Evolutionary conservation across 2,113 vertebrate species (phyloP).

Genomic region (Scytalopus superciliaris): DNA sequence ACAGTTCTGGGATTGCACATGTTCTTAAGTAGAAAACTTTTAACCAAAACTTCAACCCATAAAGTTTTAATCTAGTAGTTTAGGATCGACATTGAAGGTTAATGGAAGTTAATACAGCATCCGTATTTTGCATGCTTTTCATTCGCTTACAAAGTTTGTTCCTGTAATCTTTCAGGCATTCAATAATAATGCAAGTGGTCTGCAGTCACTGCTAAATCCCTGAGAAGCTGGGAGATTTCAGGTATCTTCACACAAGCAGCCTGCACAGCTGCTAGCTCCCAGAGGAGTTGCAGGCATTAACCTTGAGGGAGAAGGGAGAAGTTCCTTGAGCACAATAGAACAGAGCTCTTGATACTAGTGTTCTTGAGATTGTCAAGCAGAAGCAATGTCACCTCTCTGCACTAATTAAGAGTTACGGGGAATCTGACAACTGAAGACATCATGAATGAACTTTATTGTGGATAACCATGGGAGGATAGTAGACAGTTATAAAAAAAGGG

Average conservation of each 20-base stretch:
- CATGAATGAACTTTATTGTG: constrained; percentile 67
- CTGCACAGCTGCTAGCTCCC: neutral
- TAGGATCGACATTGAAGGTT: neutral
- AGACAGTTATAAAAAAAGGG: constrained; percentile 43
- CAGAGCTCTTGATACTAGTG: neutral
- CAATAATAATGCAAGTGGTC: neutral
- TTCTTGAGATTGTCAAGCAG: neutral
- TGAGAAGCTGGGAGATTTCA: neutral
- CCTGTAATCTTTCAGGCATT: neutral
- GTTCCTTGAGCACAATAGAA: neutral
- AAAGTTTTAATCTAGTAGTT: neutral
- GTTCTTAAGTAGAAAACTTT: neutral
- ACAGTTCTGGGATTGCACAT: neutral
- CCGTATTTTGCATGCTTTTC: neutral
- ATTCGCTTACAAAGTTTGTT: neutral
- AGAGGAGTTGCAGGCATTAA: constrained; percentile 23
- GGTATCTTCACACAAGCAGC: neutral
- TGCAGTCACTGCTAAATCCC: neutral
- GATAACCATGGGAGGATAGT: constrained; percentile 8
- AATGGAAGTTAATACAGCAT: neutral
- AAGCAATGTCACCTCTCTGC: constrained; percentile 43
- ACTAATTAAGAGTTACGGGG: constrained; percentile 65
- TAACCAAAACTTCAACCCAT: neutral
- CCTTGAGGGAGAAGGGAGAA: constrained; percentile 26
- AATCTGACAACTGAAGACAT: constrained; percentile 67